These are phyloP conservation scores for Drosophila teissieri DNA, from an alignment of 1,140 invertebrate species.

Conservation along the genomic window DNA sequence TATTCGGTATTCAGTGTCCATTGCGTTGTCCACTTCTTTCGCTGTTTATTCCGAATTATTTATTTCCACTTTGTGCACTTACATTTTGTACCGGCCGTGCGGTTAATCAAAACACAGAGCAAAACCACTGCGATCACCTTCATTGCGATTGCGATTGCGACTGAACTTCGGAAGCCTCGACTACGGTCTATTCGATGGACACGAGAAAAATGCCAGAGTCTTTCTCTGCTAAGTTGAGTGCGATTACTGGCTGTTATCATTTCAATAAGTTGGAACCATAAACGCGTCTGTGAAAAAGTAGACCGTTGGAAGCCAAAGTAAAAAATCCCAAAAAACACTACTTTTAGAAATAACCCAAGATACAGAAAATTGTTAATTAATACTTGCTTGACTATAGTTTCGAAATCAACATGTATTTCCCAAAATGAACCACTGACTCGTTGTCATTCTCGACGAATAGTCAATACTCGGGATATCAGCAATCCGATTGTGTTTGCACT, in stretches of 20 bases:
- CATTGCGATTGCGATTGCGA: neutral
- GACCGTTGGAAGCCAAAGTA: too few relatives aligned
- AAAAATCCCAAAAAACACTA: too few relatives aligned
- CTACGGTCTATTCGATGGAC: neutral
- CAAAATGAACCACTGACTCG: neutral
- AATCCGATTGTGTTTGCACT: constrained; percentile 64
- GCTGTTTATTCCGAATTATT: too few relatives aligned
- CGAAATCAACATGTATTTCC: too few relatives aligned
- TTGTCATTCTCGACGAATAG: constrained; percentile 31
- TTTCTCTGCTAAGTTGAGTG: too few relatives aligned
- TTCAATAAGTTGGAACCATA: too few relatives aligned
- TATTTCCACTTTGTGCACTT: neutral
- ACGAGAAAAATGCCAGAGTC: too few relatives aligned
- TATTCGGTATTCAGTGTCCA: too few relatives aligned
- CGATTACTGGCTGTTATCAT: too few relatives aligned
- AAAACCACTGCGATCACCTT: neutral
- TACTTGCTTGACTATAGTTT: neutral
- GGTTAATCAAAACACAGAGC: neutral
- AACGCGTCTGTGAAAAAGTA: too few relatives aligned
- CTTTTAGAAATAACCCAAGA: too few relatives aligned
- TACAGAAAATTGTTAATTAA: neutral
- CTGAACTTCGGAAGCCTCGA: neutral
- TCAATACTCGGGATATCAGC: constrained; percentile 51
- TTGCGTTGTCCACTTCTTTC: too few relatives aligned
- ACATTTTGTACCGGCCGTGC: constrained; percentile 11